These are phyloP conservation scores for Rotaria socialis DNA, from an alignment of 2,888 invertebrate genomes.

Conservation along the genomic window DNA sequence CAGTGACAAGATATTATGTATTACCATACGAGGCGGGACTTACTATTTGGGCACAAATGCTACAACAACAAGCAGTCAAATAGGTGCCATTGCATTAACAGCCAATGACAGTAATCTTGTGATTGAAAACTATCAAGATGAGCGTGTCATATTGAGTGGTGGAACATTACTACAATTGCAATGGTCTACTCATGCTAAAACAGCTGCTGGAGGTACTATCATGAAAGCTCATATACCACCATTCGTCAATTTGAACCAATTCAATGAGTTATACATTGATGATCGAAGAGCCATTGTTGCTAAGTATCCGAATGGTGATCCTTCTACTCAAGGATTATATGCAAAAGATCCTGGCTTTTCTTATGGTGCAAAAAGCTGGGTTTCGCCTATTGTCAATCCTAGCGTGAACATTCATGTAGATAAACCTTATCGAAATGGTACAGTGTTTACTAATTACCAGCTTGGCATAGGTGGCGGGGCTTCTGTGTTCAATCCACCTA, in stretches of 20 bases:
- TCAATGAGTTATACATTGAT: not conserved
- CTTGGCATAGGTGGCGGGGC: not conserved
- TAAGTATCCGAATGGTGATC: slow-evolving; percentile 31
- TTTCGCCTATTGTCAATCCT: not conserved
- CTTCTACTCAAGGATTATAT: slow-evolving; percentile 16
- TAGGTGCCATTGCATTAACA: no score
- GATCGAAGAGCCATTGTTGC: not conserved
- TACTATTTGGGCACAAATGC: not conserved
- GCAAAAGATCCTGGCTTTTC: not conserved
- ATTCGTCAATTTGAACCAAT: not conserved
- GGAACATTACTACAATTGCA: no score
- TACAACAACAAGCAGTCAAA: not conserved
- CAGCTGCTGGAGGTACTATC: no score
- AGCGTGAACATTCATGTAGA: not conserved
- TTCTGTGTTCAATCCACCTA: no score
- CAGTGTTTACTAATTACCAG: not conserved
- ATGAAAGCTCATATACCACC: no score
- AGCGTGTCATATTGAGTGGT: no score
- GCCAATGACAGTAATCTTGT: no score
- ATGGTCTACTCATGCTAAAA: no score
- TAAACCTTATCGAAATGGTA: not conserved
- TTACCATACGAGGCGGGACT: not conserved
- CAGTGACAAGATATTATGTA: not conserved
- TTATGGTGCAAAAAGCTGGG: not conserved
- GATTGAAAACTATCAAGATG: no score